Conservation (phyloP, 2,797 vertebrate genomes). For the Steatocranus sp. region DNA sequence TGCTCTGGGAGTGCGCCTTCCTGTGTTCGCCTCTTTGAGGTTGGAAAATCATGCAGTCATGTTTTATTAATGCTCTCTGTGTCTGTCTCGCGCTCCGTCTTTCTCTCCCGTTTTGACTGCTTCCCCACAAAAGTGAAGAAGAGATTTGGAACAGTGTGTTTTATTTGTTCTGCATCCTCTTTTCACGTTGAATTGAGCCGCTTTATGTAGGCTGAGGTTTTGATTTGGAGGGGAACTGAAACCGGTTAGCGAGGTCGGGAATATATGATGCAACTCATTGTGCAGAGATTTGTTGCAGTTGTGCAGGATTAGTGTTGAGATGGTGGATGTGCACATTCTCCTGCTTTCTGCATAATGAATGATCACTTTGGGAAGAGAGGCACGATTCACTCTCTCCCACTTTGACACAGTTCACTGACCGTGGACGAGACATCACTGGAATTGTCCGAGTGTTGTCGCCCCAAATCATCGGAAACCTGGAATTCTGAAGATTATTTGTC, state of each 20-base stretch:
- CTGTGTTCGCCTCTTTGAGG: slow-evolving; percentile 74
- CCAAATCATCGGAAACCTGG: neutral
- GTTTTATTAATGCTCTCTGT: slow-evolving; percentile 76
- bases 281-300: slow-evolving; percentile 18
- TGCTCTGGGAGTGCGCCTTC: slow-evolving; percentile 63
- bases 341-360: slow-evolving; percentile 52
- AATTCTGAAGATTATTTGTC: neutral
- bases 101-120: slow-evolving; percentile 6
- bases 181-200: neutral
- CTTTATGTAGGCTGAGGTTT: neutral
- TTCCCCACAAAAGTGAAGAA: slow-evolving; percentile 27
- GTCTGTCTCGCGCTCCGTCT: slow-evolving; percentile 24
- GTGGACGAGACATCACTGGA: neutral
- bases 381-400: slow-evolving; percentile 22
- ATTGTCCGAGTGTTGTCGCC: neutral
- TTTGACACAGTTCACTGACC: slow-evolving; percentile 31
- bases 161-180: slow-evolving; percentile 39
- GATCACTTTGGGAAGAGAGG: slow-evolving; percentile 21
- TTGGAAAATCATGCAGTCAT: slow-evolving; percentile 76
- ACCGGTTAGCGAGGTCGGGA: slow-evolving; percentile 3
- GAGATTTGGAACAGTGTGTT: slow-evolving; percentile 41
- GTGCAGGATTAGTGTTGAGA: slow-evolving; percentile 1
- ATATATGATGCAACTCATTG: slow-evolving; percentile 8
- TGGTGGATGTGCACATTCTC: slow-evolving; percentile 7
- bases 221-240: slow-evolving; percentile 8